Evolutionary conservation across 2,797 vertebrate species (phyloP).

Genomic region (Steatocranus sp.): DNA sequence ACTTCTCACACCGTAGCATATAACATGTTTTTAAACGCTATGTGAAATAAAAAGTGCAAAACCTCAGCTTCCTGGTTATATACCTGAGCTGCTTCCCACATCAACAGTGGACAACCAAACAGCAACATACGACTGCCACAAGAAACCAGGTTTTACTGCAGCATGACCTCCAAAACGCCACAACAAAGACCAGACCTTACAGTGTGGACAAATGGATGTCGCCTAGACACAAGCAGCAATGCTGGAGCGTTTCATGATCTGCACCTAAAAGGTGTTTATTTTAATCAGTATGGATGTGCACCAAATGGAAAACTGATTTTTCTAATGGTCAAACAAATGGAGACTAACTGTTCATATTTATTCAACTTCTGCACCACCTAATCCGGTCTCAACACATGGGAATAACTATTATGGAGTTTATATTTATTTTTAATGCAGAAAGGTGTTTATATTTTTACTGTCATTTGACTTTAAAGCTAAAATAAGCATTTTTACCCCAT

Average conservation of each 20-base stretch:
- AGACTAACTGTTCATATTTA: not conserved
- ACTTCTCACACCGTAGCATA: not conserved
- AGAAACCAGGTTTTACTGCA: slow-evolving; percentile 4
- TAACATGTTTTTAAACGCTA: not conserved
- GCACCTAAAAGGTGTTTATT: not conserved
- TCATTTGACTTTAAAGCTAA: not conserved
- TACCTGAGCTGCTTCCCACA: slow-evolving; percentile 39
- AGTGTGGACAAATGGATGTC: not conserved
- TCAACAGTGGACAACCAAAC: slow-evolving; percentile 45
- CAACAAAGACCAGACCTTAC: slow-evolving; percentile 53
- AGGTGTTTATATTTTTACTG: not conserved
- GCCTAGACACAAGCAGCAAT: not conserved
- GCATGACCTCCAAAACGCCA: slow-evolving; percentile 38
- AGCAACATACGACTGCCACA: slow-evolving; percentile 22
- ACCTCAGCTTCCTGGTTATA: slow-evolving; percentile 61
- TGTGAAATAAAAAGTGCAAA: not conserved
- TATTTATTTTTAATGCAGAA: not conserved
- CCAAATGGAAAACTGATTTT: not conserved
- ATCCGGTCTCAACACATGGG: rapidly evolving
- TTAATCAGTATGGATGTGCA: not conserved
- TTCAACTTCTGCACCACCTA: not conserved
- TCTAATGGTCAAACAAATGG: rapidly evolving
- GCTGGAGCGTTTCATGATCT: not conserved
- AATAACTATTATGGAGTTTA: not conserved
- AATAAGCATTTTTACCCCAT: rapidly evolving